Evolutionary conservation across 2,797 vertebrate genomes (phyloP).

Genomic region (Aplochiton taeniatus): DNA sequence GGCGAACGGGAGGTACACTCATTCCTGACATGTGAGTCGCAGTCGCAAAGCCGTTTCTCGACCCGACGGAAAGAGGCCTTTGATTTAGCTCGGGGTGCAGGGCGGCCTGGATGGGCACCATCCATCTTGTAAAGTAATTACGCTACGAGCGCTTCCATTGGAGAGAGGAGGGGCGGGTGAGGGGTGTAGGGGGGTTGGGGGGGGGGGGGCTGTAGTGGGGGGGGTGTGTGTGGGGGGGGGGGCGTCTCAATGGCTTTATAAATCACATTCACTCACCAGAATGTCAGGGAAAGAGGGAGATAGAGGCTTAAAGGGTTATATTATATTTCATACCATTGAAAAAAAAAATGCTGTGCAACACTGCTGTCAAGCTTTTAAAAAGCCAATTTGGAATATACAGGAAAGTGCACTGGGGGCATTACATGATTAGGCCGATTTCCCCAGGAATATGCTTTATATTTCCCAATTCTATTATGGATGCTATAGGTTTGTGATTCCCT

Average conservation of each 20-base stretch:
- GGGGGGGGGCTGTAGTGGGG: neutral
- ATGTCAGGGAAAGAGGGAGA: constrained; percentile 25
- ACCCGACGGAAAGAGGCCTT: constrained; percentile 21
- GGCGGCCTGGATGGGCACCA: constrained; percentile 29
- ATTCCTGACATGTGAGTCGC: constrained; percentile 11
- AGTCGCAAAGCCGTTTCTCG: constrained; percentile 2
- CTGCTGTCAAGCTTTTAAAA: constrained; percentile 28
- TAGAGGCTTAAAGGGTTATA: constrained; percentile 21
- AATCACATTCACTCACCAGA: constrained; percentile 41
- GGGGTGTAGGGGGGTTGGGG: neutral
- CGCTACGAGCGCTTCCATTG: constrained; percentile 41
- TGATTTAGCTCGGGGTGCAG: constrained; percentile 48
- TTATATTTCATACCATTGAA: constrained; percentile 28
- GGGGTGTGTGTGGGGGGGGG: neutral
- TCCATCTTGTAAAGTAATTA: constrained; percentile 57
- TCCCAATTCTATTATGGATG: neutral
- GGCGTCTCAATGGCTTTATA: constrained; percentile 38
- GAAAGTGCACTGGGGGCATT: constrained; percentile 10
- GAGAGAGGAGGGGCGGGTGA: constrained; percentile 15
- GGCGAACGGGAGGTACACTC: constrained; percentile 17
- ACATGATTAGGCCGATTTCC: neutral
- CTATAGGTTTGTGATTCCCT: no score
- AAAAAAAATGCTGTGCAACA: neutral
- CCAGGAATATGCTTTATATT: neutral
- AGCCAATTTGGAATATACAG: constrained; percentile 4